Evolutionary conservation across 2,888 invertebrate genomes (phyloP).

Genomic region (Caenorhabditis angaria): DNA sequence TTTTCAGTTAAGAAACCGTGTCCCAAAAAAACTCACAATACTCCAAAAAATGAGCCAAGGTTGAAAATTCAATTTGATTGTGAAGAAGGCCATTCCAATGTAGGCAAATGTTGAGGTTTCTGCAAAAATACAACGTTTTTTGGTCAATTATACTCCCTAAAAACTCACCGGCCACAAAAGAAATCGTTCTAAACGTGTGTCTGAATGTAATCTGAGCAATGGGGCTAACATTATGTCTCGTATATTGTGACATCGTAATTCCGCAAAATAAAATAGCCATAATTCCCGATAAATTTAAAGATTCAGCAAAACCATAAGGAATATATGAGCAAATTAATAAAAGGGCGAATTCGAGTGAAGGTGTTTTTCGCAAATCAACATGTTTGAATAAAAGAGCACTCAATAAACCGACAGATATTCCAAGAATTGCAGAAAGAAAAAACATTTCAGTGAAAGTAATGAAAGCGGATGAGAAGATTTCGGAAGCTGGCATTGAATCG

Average conservation of each 20-base stretch:
- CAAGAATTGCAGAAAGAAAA: slow-evolving; percentile 96
- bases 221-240: slow-evolving; percentile 95
- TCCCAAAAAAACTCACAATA: slow-evolving; percentile 77
- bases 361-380: slow-evolving; percentile 93
- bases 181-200: slow-evolving; percentile 94
- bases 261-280: slow-evolving; percentile 99
- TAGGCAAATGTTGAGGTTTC: slow-evolving; percentile 99
- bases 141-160: too few species aligned
- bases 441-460: slow-evolving; percentile 93
- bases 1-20: too few species aligned
- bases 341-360: slow-evolving; percentile 96
- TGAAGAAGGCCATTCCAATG: slow-evolving; percentile 90
- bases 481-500: slow-evolving; percentile 70
- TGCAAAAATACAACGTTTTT: slow-evolving; percentile 87
- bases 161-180: slow-evolving; percentile 83
- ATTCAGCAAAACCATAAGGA: slow-evolving; percentile 96
- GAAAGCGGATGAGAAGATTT: slow-evolving; percentile 76
- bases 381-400: slow-evolving; percentile 93
- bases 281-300: slow-evolving; percentile 92
- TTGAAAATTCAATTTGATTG: slow-evolving; percentile 91
- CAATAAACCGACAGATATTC: slow-evolving; percentile 90
- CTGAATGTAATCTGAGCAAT: slow-evolving; percentile 99
- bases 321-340: slow-evolving; percentile 98
- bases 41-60: slow-evolving; percentile 91
- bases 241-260: slow-evolving; percentile 99